A percentile compares a stretch with the other conserved stretches of the same genome.
These are phyloP conservation scores for Amphiprion clarkii DNA, from an alignment of 2,797 vertebrate genomes.

Conservation along the genomic window DNA sequence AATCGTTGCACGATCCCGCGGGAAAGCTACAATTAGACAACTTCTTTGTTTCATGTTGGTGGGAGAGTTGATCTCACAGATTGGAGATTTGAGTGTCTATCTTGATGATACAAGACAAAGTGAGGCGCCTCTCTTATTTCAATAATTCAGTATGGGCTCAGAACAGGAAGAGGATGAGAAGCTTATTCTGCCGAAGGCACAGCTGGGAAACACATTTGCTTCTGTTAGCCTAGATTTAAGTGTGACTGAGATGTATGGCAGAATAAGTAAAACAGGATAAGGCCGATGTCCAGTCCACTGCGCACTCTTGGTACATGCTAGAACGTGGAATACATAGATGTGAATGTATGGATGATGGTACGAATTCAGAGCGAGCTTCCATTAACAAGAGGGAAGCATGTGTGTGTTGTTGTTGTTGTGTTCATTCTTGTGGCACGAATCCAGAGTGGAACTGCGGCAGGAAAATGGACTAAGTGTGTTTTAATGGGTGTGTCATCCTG, in stretches of 20 bases:
- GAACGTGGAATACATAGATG: not conserved
- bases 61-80: constrained; percentile 19
- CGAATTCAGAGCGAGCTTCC: constrained; percentile 16
- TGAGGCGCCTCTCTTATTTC: constrained; percentile 50
- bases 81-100: constrained; percentile 51
- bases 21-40: constrained; percentile 31
- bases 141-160: constrained; percentile 69
- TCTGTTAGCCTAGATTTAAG: constrained; percentile 42
- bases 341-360: constrained; percentile 16
- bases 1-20: not conserved
- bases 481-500: constrained; percentile 73
- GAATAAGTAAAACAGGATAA: constrained; percentile 16
- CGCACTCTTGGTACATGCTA: constrained; percentile 4
- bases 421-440: constrained; percentile 45
- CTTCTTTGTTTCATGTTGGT: constrained; percentile 53
- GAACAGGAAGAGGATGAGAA: constrained; percentile 58
- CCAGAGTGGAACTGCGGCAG: constrained; percentile 34
- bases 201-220: constrained; percentile 46
- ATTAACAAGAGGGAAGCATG: constrained; percentile 19
- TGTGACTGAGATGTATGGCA: constrained; percentile 33
- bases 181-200: constrained; percentile 53
- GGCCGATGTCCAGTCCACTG: not conserved
- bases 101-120: constrained; percentile 67
- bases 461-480: constrained; percentile 69
- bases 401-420: constrained; percentile 22